A percentile compares a stretch with the other conserved stretches of the same genome.
Evolutionary conservation across 2,888 invertebrate genomes (phyloP).

Genomic region (Agrochola lota): DNA sequence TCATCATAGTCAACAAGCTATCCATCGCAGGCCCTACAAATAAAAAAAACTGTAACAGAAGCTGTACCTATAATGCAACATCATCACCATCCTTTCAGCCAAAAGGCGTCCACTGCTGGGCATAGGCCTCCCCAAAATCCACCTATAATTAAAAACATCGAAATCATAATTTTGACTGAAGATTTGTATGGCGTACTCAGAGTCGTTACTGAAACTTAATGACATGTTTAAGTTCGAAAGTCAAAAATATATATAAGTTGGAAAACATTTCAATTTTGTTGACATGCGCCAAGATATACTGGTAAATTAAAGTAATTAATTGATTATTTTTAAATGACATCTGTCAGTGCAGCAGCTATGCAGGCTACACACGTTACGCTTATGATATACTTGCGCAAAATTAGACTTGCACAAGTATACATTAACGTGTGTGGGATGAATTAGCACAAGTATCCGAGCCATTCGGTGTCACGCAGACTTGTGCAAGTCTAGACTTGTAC

Average conservation of each 20-base stretch:
- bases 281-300: not conserved
- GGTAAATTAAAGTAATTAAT: not conserved
- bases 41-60: not conserved
- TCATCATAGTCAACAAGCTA: conserved; percentile 77
- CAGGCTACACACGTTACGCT: too few species aligned
- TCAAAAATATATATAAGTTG: not conserved
- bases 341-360: not conserved
- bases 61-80: not conserved
- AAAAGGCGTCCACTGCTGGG: too few species aligned
- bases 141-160: not conserved
- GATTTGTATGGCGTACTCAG: not conserved
- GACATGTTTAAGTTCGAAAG: not conserved
- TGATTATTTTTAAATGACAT: not conserved
- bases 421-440: too few species aligned
- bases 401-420: too few species aligned
- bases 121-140: too few species aligned
- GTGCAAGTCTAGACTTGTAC: too few species aligned
- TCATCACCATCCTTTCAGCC: too few species aligned
- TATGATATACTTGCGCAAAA: too few species aligned
- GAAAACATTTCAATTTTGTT: too few species aligned
- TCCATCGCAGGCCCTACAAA: conserved; percentile 73
- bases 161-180: conserved; percentile 5
- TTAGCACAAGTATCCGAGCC: too few species aligned
- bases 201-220: too few species aligned
- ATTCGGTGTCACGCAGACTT: too few species aligned